phyloP scores from a whole-genome alignment of 2,113 vertebrate genomes.

The Puntigrus tetrazona region DNA sequence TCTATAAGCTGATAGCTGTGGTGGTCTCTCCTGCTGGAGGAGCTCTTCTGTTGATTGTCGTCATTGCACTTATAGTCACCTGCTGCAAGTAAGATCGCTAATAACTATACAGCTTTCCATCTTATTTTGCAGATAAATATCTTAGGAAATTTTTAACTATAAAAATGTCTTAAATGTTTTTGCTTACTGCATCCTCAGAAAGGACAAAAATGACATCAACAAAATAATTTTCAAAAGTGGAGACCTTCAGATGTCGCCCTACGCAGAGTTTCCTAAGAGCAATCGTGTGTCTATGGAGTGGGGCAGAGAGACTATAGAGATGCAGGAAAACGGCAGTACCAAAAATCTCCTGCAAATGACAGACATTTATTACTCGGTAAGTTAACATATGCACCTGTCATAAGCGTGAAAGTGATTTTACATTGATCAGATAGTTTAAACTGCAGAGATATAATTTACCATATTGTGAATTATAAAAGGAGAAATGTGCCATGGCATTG shows the following conservation, averaged over 20 bases:
- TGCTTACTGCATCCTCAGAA: constrained; percentile 75
- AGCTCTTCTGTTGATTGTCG: constrained; percentile 87
- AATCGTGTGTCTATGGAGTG: constrained; percentile 90
- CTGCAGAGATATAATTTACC: neutral
- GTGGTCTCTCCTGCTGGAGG: constrained; percentile 91
- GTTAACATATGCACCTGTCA: constrained; percentile 47
- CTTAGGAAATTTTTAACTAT: neutral
- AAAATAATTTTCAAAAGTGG: constrained; percentile 98
- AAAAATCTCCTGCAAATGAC: constrained; percentile 98
- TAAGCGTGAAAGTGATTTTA: neutral
- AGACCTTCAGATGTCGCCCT: constrained; percentile 95
- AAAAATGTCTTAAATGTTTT: neutral
- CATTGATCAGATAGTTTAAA: neutral
- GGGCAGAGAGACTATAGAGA: constrained; percentile 95
- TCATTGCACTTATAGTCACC: constrained; percentile 87
- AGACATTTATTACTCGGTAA: constrained; percentile 94
- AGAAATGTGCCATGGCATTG: neutral
- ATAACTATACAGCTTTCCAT: neutral
- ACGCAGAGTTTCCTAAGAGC: constrained; percentile 91
- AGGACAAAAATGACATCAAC: constrained; percentile 96
- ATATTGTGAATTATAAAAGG: neutral
- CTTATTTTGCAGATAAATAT: neutral
- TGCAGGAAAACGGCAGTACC: constrained; percentile 99
- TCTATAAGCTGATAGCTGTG: constrained; percentile 93
- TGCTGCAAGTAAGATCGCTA: constrained; percentile 88